These are phyloP conservation scores for Listrodromus nycthemerus DNA, from an alignment of 2,888 invertebrate genomes.

Conservation along the genomic window DNA sequence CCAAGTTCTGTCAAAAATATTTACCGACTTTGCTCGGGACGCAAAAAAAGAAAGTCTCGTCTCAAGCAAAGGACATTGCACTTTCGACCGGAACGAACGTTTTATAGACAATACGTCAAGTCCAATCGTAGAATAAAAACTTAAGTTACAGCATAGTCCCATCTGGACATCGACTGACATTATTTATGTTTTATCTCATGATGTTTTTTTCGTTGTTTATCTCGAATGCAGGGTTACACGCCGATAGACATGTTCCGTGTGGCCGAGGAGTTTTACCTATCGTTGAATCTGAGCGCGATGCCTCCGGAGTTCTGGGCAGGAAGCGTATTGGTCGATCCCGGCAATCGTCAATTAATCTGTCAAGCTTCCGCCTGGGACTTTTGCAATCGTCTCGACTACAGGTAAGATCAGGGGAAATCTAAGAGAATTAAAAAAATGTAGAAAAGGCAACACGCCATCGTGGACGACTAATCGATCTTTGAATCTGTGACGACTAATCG, in stretches of 20 bases:
- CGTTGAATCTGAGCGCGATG: conserved; percentile 94
- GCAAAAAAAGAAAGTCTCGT: too few species aligned
- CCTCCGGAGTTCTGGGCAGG: conserved; percentile 95
- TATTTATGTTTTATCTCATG: conserved; percentile 29
- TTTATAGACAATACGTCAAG: too few species aligned
- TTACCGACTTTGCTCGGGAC: neutral
- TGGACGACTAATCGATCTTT: conserved; percentile 2
- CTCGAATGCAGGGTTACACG: conserved; percentile 89
- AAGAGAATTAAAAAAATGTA: conserved; percentile 1
- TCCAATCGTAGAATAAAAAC: too few species aligned
- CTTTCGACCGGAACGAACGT: too few species aligned
- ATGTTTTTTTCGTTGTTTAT: conserved; percentile 41
- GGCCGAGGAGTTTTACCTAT: conserved; percentile 96
- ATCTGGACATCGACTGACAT: neutral
- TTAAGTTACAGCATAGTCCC: too few species aligned
- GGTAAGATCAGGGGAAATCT: conserved; percentile 85
- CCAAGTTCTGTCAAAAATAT: neutral
- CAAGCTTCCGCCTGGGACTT: conserved; percentile 98
- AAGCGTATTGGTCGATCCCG: conserved; percentile 93
- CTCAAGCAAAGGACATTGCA: too few species aligned
- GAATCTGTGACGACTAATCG: neutral
- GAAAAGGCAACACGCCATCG: neutral
- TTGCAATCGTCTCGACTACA: conserved; percentile 94
- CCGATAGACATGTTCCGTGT: conserved; percentile 93
- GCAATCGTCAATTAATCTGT: conserved; percentile 91